Evolutionary conservation across 2,113 vertebrate genomes (phyloP).

Genomic region (Andinoacara biseriatus): DNA sequence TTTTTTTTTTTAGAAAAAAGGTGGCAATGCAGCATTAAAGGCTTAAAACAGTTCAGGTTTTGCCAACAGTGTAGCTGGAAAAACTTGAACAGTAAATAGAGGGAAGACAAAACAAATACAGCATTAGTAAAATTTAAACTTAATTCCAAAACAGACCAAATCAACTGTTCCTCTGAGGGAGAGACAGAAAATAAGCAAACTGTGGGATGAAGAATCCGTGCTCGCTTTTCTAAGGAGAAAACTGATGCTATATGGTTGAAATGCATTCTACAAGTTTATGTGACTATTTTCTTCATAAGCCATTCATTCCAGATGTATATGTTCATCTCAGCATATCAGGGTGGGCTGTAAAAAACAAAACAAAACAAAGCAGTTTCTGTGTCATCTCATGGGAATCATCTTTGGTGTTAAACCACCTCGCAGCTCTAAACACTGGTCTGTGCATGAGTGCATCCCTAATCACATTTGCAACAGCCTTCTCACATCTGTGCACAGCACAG

Average conservation of each 20-base stretch:
- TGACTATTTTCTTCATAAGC: background rate
- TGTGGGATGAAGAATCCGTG: background rate
- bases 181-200: background rate
- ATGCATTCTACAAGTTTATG: background rate
- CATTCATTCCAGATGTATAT: background rate
- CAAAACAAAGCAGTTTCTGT: background rate
- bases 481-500: constrained; percentile 20
- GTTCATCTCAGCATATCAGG: background rate
- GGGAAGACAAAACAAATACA: background rate
- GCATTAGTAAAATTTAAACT: background rate
- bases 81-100: background rate
- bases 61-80: background rate
- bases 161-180: background rate
- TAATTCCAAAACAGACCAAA: background rate
- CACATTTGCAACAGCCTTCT: constrained; percentile 5
- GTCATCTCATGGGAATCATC: constrained; percentile 9
- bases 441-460: constrained; percentile 5
- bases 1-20: background rate
- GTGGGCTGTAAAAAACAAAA: background rate
- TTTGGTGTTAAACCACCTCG: background rate
- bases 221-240: background rate
- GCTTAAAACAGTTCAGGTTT: background rate
- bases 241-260: background rate
- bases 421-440: constrained; percentile 1
- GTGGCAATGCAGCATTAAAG: background rate